Evolutionary conservation across 2,113 vertebrate genomes (phyloP), one percentile per base, ranked within the genome.

Genomic region (Nothoprocta pentlandii): DNA sequence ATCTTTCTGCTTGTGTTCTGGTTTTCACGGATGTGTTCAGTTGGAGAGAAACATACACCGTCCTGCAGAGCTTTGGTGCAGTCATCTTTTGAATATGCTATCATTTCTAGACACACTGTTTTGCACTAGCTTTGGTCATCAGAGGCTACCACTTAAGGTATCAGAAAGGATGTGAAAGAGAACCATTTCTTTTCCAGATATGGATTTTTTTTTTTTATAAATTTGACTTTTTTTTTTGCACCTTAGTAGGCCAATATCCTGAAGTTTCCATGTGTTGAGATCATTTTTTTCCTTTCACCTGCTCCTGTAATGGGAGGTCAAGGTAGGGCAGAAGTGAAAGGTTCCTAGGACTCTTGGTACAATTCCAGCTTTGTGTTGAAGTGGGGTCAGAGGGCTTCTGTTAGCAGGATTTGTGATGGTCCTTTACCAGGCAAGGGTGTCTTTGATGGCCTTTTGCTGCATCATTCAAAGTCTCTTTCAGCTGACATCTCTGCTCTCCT

Each of bases 401-500:
- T 19, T 58, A 30, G 39, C 75, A 79, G 8, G 15, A 54, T 68
- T 77, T 82, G 23, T 49, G 16, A 42, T 10, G 34, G 34, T 32
- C 21, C 46, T 25, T 21, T 17, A 46, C 0, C 3, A 39, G 49
- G 41, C 62, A 67, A n/a, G 2, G 2, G 2, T 13, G 5, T 78
- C 21, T 14, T 80, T 3, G 4, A 36, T 12, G 87, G 16, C 20
- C 2, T 59, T 82, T 80, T 80, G 1, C 34, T 68, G 14, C 26
- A 20, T 42, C 12, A 3, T 53, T 62, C 46, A 63, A 32, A 54
- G 28, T 5, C 3, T 30, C 26, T 88, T 81, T 42, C 30, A 67
- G 6, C 7, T 71, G 36, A 9, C 6, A 26, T 5, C 6, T 59
- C 25, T 64, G 7, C 21, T n/a, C 25, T 64, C 8, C 21, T n/a